Base-by-base conservation (phyloP, 2,888 invertebrate genomes). In the Eristalis tenax region DNA sequence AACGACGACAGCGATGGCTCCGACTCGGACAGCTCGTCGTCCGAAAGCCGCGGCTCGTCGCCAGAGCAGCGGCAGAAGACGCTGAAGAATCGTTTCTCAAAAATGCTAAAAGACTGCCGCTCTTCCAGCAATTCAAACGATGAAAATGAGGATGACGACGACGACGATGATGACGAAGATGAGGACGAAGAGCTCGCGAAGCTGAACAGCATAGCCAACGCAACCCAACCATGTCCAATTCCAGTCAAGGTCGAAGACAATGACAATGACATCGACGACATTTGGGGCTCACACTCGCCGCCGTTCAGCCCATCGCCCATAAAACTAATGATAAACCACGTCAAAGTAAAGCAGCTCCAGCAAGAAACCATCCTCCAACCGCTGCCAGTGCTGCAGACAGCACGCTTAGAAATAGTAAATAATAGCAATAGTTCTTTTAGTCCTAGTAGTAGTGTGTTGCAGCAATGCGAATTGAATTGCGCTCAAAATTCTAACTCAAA, bases 11-110 rank as follows among this genome's bases (percentile, higher is more conserved):
- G 88, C 23, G 90, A 91, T 63, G 91, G 91, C 35, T 91, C 92
- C 68, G 93, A 92, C 88, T 91, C 92, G 28, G 92, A 92, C 84
- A 91, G 91, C 57, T 92, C 92, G 22, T 90, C 90, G 2, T 91
- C 91, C 2, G 92, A 92, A 77, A 93, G 92, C 5, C 91, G 90
- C 74, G 90, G 90, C 64, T 91, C 91, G 6, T 90, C 91, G 13
- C 90, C 92, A 15, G 90, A 90, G 23, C 88, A 76, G 18, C 74
- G 87, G 10, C 83, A 89, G 10, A 82, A 77, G 10, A 79, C 89
- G 18, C 5, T 90, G 15, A 89, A 90, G 64, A 89, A 89, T 69
- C 89, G 89, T 50, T 91, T 92, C 22, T 90, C 91, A 5, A 90
- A 91, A 68, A 88, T 92, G 63, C 88, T 92, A 22, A 90, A 90